A percentile compares a stretch with the other conserved stretches of the same genome.
These are phyloP conservation scores for Orgyia antiqua DNA, from an alignment of 2,888 invertebrate genomes.

Conservation along the genomic window DNA sequence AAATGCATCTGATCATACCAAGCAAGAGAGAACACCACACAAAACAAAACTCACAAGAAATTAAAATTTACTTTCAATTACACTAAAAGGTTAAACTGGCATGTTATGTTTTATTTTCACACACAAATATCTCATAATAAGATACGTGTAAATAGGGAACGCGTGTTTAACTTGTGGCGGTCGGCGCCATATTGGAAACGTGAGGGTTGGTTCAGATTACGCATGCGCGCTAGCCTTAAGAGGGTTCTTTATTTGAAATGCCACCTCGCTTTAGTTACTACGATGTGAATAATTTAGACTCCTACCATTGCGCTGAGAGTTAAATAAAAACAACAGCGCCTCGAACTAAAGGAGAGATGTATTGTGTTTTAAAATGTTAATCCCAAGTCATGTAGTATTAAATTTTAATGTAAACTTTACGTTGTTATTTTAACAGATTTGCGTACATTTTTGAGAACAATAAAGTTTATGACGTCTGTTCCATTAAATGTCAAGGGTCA, in stretches of 20 bases:
- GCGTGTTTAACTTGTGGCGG: constrained; percentile 69
- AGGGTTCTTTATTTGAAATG: constrained; percentile 44
- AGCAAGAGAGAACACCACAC: constrained; percentile 30
- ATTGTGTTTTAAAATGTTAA: constrained; percentile 18
- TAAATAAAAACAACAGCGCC: constrained; percentile 25
- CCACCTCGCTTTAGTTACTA: constrained; percentile 30
- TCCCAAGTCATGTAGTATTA: constrained; percentile 12
- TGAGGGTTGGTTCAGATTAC: constrained; percentile 46
- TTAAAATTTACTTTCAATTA: constrained; percentile 3
- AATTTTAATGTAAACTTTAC: too few relatives aligned
- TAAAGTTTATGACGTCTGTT: constrained; percentile 10
- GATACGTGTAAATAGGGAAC: constrained; percentile 51
- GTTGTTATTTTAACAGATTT: constrained; percentile 13
- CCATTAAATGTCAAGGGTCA: constrained; percentile 8
- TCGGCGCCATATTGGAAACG: constrained; percentile 70
- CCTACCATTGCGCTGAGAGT: constrained; percentile 25
- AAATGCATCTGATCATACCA: constrained; percentile 56
- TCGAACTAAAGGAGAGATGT: constrained; percentile 27
- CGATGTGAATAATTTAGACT: constrained; percentile 25
- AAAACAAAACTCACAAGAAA: constrained; percentile 14
- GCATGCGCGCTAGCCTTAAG: constrained; percentile 58
- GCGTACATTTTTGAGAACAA: constrained; percentile 7
- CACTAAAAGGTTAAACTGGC: constrained; percentile 3
- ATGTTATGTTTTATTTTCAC: constrained; percentile 7
- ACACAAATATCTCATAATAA: constrained; percentile 13